A percentile compares a stretch with the other conserved stretches of the same genome.
phyloP scores from a whole-genome alignment of 2,888 invertebrate genomes.

The Ariolimax columbianus region DNA sequence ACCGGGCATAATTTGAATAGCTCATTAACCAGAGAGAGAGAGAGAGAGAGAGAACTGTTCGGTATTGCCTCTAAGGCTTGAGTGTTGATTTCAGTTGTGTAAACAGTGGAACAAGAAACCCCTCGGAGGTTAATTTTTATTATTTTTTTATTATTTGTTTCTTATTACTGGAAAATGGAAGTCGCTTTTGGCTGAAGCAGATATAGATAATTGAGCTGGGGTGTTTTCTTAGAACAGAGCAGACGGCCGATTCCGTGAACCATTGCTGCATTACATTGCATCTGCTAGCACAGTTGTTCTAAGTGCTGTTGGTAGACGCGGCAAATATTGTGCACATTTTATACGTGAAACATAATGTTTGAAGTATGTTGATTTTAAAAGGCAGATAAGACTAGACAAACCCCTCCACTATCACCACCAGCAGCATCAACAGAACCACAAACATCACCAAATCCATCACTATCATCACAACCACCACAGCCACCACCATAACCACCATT shows the following conservation, averaged over 20 bases:
- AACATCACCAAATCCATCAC: no score
- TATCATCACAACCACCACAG: no score
- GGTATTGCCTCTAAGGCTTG: not conserved
- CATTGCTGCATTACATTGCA: not conserved
- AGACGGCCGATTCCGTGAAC: not conserved
- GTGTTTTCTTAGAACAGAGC: not conserved
- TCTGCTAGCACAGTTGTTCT: no score
- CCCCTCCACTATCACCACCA: no score
- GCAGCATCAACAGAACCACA: no score
- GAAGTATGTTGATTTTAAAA: no score
- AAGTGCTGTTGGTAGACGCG: no score
- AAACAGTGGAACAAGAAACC: not conserved
- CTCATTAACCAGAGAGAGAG: not conserved
- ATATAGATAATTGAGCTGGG: slow-evolving; percentile 1
- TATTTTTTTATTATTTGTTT: not conserved
- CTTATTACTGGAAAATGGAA: not conserved
- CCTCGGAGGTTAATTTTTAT: not conserved
- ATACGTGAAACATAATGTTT: no score
- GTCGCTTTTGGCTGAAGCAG: not conserved
- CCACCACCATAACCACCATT: no score
- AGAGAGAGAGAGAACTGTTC: no score
- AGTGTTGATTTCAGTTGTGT: slow-evolving; percentile 11
- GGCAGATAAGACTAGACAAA: no score
- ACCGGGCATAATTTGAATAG: slow-evolving; percentile 3
- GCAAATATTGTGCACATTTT: no score